These are phyloP conservation scores for Bubo blakistoni DNA, from an alignment of 2,113 vertebrate genomes.

Conservation along the genomic window DNA sequence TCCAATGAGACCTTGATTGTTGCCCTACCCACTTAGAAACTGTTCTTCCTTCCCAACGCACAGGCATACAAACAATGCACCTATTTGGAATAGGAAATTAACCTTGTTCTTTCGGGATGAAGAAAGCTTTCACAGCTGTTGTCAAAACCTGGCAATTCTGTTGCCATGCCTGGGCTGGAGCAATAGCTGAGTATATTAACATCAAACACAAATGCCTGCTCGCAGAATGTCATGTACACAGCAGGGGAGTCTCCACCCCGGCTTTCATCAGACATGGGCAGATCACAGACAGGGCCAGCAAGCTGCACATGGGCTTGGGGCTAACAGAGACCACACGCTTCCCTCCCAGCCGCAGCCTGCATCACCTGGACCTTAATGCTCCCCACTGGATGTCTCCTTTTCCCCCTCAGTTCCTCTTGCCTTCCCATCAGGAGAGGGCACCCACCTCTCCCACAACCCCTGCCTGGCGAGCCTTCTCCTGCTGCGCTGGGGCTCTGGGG, in stretches of 20 bases:
- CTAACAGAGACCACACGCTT: not conserved
- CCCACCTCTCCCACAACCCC: not conserved
- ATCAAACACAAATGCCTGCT: not conserved
- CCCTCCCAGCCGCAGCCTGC: not conserved
- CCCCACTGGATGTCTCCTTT: not conserved
- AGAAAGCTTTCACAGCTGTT: not conserved
- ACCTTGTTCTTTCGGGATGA: not conserved
- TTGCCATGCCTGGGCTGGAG: not conserved
- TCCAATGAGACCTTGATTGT: not conserved
- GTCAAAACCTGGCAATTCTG: not conserved
- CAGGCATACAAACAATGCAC: not conserved
- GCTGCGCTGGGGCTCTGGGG: rapidly evolving
- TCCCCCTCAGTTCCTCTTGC: not conserved
- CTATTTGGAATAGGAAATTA: not conserved
- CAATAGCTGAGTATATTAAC: not conserved
- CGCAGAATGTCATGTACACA: rapidly evolving
- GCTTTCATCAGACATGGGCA: not conserved
- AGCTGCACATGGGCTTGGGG: not conserved
- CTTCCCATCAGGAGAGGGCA: not conserved
- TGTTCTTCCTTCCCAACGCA: not conserved
- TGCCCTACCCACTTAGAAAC: not conserved
- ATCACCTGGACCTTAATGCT: not conserved
- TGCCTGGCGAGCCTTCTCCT: not conserved
- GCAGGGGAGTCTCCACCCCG: not conserved
- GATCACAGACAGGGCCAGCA: not conserved